phyloP scores from a whole-genome alignment of 2,888 invertebrate genomes.

The Habrosyne pyritoides region DNA sequence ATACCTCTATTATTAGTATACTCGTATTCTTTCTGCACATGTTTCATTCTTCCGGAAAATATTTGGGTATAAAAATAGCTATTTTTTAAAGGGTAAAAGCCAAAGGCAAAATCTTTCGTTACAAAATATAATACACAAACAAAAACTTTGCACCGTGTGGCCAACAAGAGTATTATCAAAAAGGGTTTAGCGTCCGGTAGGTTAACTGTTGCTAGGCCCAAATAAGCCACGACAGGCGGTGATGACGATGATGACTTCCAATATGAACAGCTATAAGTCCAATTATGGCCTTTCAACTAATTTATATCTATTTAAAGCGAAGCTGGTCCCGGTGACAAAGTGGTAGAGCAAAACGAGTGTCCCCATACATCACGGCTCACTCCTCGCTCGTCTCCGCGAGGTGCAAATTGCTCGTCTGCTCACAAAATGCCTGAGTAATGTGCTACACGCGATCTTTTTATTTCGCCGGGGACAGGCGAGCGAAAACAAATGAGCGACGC shows the following conservation, averaged over 20 bases:
- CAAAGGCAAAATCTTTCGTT: no score
- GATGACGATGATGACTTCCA: no score
- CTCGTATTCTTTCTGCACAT: neutral
- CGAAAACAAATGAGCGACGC: constrained; percentile 1
- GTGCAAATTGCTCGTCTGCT: constrained; percentile 31
- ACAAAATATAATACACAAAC: no score
- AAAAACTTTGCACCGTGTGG: no score
- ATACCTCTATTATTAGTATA: no score
- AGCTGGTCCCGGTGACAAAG: constrained; percentile 22
- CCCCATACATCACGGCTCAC: constrained; percentile 24
- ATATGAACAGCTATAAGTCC: neutral
- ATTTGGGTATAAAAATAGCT: neutral
- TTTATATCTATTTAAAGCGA: constrained; percentile 7
- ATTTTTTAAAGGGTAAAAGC: no score
- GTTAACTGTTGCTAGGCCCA: no score
- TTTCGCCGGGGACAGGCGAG: neutral
- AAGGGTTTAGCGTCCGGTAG: no score
- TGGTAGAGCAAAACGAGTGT: constrained; percentile 25
- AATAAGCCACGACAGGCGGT: no score
- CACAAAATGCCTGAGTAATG: constrained; percentile 41
- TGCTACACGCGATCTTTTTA: neutral
- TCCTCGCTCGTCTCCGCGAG: constrained; percentile 24
- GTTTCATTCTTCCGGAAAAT: neutral
- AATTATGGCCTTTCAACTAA: neutral
- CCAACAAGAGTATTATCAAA: no score